Base-by-base conservation (phyloP, 1,140 invertebrate genomes). In the Nixonia krombeini region DNA sequence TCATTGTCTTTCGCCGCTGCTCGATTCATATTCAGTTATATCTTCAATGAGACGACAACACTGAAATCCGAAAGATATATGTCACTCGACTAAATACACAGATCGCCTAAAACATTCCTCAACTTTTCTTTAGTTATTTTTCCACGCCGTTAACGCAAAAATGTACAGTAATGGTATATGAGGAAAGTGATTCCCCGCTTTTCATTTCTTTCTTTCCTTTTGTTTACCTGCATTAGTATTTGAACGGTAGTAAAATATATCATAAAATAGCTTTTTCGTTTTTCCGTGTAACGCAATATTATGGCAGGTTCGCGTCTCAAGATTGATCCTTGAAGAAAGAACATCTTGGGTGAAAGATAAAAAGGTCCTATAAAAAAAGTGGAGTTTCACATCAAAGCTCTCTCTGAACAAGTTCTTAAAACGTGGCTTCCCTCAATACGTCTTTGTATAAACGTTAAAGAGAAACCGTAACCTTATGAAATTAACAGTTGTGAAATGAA, bases 321-420 rank as follows among this genome's bases (percentile, higher is more conserved):
- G 18, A 55, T 57, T 42, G 53, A 42, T 42, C 38, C 37, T 50
- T 31, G 21, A 35, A 58, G 44, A 37, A 17, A 29, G 42, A 45
- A 26, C 53, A 67, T 67, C 58, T 67, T 51, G 33, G 40, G 2
- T 16, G 31, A 45, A 59, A 66, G 35, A 45, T 50, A 66, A 45
- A 45, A 29, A 42, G 26, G 12, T 29, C 16, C 2, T 9, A 35
- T 13, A 13, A 16, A 28, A 45, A 45, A 45, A 15, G 16, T 29
- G 37, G n/a, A 18, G 16, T 38, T 18, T 8, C 15, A 45, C 42
- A 1, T 17, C 15, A 17, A 28, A 45, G 13, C 21, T 12, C 16
- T 31, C 26, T 12, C 13, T 17, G 21, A 42, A 26, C 40, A 18
- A 21, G 21, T 45, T 45, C 21, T 45, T 16, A 29, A 29, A 45